Base-by-base conservation (phyloP, 2,888 invertebrate genomes). In the Automeris io region DNA sequence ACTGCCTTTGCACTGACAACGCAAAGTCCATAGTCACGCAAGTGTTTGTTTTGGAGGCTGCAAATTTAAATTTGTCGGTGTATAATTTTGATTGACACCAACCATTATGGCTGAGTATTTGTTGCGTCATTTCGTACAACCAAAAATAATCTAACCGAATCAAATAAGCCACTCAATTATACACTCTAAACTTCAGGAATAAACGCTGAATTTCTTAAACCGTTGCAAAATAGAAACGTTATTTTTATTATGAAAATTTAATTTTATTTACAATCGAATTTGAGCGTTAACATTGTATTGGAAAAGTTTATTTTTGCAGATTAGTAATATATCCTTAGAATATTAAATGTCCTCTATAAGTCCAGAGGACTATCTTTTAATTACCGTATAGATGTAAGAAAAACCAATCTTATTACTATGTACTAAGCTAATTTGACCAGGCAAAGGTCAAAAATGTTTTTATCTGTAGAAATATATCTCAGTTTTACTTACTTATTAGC, bases 31-130 rank as follows among this genome's bases (percentile, higher is more conserved):
- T 57, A 63, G 59, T 74, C 43, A 54, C 37, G 37, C 47, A 44
- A 44, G 49, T 39, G 49, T 58, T 59, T 52, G 57, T 57, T 71
- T 63, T 53, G 43, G 50, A 53, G 55, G 50, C 48, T 55, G 63
- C 59, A 63, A 52, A 61, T 61, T 67, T 64, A 71, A 75, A 57
- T 76, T 81, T 74, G 78, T 74, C 68, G 66, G 70, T 70, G 62
- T 75, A 71, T 83, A 82, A 83, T 83, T 86, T 85, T 86, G 85
- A 85, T 85, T 86, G 85, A 86, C 85, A 85, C 76, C 78, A 64
- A 73, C 85, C 83, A 83, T 85, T 85, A 85, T 77, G 75, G 73
- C 67, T 68, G 73, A 74, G 72, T 73, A 71, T 74, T 65, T 67
- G 76, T 85, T 85, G 78, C 85, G 85, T 85, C 85, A 85, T 73